A percentile compares a stretch with the other conserved stretches of the same genome.
Conservation (phyloP, 2,113 vertebrate species). For the Macrotus californicus region DNA sequence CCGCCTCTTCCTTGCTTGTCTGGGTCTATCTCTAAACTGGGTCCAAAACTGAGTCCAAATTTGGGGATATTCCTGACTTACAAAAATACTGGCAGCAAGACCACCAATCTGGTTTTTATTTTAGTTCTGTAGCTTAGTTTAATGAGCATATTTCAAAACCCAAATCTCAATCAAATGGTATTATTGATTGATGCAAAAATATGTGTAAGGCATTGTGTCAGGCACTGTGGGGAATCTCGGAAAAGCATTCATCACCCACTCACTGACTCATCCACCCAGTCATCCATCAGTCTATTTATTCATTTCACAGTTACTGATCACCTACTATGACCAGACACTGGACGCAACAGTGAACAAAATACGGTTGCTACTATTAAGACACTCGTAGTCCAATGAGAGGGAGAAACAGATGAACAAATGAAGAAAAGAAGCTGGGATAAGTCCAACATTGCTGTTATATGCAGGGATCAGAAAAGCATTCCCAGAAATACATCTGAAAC, state of each 20-base stretch:
- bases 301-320: background rate
- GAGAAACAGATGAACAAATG: background rate
- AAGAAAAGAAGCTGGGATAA: background rate
- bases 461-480: background rate
- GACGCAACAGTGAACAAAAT: background rate
- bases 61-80: constrained; percentile 22
- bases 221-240: background rate
- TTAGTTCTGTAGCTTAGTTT: constrained; percentile 27
- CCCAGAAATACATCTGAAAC: background rate
- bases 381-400: background rate
- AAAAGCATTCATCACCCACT: background rate
- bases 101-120: constrained; percentile 56
- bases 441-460: background rate
- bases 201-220: background rate
- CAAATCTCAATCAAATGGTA: background rate
- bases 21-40: background rate
- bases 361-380: background rate
- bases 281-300: background rate
- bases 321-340: background rate
- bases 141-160: constrained; percentile 35
- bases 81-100: constrained; percentile 42
- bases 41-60: constrained; percentile 6
- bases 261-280: background rate
- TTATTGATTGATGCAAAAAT: constrained; percentile 36
- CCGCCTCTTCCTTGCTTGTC: constrained; percentile 26